Base-by-base conservation (phyloP, 2,888 invertebrate species). In the Nasonovia ribisnigri region DNA sequence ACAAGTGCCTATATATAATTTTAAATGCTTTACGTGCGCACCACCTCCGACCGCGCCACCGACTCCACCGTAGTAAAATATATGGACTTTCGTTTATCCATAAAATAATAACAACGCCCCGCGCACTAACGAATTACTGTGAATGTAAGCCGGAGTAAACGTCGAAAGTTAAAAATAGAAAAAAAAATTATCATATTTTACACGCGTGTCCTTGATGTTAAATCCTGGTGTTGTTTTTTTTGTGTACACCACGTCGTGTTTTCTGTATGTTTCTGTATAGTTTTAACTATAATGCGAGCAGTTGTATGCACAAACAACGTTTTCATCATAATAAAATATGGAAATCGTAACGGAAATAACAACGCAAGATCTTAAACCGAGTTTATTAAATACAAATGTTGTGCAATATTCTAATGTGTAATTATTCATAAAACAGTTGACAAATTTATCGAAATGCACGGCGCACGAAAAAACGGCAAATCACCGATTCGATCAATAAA, bases 141-240 rank as follows among this genome's bases (percentile, higher is more conserved):
- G 36, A 77, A 77, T 36, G 36, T 36, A 36, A 20, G 77, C 36
- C 36, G 77, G 36, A 36, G 77, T 77, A 77, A 77, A 77, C 36
- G 77, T 36, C 20, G 3, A 77, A 36, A 36, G 77, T 77, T 77
- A 77, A 77, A 77, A 77, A 77, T 77, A 77, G 77, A 36, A 77
- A 67, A 57, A 67, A 77, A 77, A 77, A 36, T 36, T 77, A 77
- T 77, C 36, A 77, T 77, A 77, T 77, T 77, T 77, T 77, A 36
- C 36, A 77, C 36, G 77, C 36, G 20, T 77, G 77, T 77, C 77
- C 77, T 77, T 77, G 77, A 77, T 36, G 77, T 77, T 77, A 77
- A 77, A 77, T 77, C 77, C 77, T 77, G 42, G 77, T 77, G 77
- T 42, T 77, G n/a, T 77, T n/a, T 77, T 77, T 77, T 77, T n/a